Evolutionary conservation across 2,113 vertebrate species (phyloP).

Genomic region (Lampris incognitus): DNA sequence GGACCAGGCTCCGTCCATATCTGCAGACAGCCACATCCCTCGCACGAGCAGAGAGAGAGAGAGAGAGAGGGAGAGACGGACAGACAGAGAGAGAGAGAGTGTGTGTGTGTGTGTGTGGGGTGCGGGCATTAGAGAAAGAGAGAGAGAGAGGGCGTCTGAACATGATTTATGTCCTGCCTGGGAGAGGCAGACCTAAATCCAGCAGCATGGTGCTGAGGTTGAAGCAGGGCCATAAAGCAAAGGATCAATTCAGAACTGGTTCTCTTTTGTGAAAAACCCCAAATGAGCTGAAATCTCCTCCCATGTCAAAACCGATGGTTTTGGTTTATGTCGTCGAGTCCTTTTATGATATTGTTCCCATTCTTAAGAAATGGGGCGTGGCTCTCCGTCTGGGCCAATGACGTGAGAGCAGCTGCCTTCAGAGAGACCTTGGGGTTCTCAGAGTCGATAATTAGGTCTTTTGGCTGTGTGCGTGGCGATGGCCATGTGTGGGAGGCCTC

Average conservation of each 20-base stretch:
- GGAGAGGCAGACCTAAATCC: slow-evolving; percentile 78
- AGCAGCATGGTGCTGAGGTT: slow-evolving; percentile 54
- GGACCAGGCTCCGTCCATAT: slow-evolving; percentile 61
- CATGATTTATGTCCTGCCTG: slow-evolving; percentile 80
- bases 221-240: slow-evolving; percentile 69
- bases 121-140: slow-evolving; percentile 9
- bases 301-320: slow-evolving; percentile 73
- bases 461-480: slow-evolving; percentile 28
- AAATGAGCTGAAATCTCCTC: slow-evolving; percentile 77
- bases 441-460: slow-evolving; percentile 55
- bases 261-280: slow-evolving; percentile 63
- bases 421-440: slow-evolving; percentile 16
- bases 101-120: too few species aligned
- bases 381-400: slow-evolving; percentile 15
- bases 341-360: slow-evolving; percentile 63
- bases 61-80: slow-evolving; percentile 30
- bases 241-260: slow-evolving; percentile 67
- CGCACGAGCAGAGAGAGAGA: slow-evolving; percentile 37
- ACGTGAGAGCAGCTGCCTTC: slow-evolving; percentile 38
- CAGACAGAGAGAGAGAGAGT: slow-evolving; percentile 35
- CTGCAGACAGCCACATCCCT: slow-evolving; percentile 72
- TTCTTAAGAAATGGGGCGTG: slow-evolving; percentile 41
- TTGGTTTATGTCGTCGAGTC: slow-evolving; percentile 73
- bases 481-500: slow-evolving; percentile 65
- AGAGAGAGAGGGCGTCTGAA: slow-evolving; percentile 43